These are phyloP conservation scores for Greenwoodochromis staneri DNA, from an alignment of 2,113 vertebrate genomes.

Conservation along the genomic window DNA sequence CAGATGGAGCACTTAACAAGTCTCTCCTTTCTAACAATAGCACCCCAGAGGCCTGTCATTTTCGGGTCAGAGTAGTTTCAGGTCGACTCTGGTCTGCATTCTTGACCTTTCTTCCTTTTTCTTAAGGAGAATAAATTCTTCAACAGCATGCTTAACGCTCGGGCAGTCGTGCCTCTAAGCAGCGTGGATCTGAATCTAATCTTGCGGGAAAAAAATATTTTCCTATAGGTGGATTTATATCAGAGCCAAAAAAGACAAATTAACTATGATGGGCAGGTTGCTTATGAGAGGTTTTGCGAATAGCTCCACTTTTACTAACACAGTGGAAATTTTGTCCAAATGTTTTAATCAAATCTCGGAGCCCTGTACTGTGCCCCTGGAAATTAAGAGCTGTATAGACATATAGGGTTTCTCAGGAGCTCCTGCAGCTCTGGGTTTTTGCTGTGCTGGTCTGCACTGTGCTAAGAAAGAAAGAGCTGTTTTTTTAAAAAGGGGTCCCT, in stretches of 20 bases:
- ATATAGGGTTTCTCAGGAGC: slow-evolving; percentile 44
- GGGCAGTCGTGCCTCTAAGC: not conserved
- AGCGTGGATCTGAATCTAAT: not conserved
- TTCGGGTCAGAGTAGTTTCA: slow-evolving; percentile 10
- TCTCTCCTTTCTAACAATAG: not conserved
- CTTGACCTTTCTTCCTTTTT: slow-evolving; percentile 56
- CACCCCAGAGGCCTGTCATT: not conserved
- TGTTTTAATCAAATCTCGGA: slow-evolving; percentile 15
- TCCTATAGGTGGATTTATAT: not conserved
- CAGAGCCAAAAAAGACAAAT: not conserved
- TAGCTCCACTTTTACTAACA: not conserved
- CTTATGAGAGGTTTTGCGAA: not conserved
- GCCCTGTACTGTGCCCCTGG: slow-evolving; percentile 10
- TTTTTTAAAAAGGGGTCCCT: slow-evolving; percentile 66
- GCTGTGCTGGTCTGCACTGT: not conserved
- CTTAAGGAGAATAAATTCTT: slow-evolving; percentile 12
- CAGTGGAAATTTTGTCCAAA: slow-evolving; percentile 22
- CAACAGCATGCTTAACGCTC: not conserved
- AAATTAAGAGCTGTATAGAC: slow-evolving; percentile 17
- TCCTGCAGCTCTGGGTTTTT: slow-evolving; percentile 8
- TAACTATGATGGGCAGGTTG: not conserved
- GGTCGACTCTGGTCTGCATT: slow-evolving; percentile 42
- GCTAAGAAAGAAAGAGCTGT: slow-evolving; percentile 28
- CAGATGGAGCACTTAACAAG: not conserved
- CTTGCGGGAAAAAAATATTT: not conserved